Evolutionary conservation across 2,797 vertebrate genomes (phyloP).

Genomic region (Rhynchotus rufescens): DNA sequence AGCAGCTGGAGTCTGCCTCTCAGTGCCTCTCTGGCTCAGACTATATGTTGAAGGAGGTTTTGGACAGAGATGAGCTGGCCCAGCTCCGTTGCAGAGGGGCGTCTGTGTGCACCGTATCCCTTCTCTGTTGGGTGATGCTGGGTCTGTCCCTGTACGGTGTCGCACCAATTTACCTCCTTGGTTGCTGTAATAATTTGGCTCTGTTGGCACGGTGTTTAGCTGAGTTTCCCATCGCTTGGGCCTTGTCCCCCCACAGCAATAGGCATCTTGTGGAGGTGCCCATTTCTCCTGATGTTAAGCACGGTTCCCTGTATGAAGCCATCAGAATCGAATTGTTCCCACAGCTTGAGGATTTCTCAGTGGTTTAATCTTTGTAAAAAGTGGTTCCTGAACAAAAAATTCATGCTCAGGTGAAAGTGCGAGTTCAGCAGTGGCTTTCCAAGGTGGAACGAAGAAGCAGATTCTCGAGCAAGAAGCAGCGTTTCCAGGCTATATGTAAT

Average conservation of each 20-base stretch:
- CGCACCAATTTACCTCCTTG: neutral
- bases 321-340: neutral
- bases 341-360: neutral
- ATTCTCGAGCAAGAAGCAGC: neutral
- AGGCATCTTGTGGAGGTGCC: neutral
- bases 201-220: neutral
- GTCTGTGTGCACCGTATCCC: too few species aligned
- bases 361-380: neutral
- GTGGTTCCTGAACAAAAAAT: neutral
- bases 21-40: neutral
- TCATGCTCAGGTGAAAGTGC: neutral
- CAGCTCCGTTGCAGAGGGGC: rapidly evolving
- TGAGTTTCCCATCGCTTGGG: neutral
- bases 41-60: rapidly evolving
- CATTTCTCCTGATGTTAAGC: neutral
- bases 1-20: rapidly evolving
- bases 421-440: neutral
- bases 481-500: neutral
- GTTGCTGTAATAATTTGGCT: neutral
- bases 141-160: neutral
- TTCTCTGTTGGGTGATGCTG: neutral
- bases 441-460: neutral
- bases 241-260: neutral
- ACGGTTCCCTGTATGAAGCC: neutral
- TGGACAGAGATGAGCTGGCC: neutral